A percentile compares a stretch with the other conserved stretches of the same genome.
These are phyloP conservation scores for Gallinago undulata DNA, from an alignment of 2,113 vertebrate species.

Conservation along the genomic window DNA sequence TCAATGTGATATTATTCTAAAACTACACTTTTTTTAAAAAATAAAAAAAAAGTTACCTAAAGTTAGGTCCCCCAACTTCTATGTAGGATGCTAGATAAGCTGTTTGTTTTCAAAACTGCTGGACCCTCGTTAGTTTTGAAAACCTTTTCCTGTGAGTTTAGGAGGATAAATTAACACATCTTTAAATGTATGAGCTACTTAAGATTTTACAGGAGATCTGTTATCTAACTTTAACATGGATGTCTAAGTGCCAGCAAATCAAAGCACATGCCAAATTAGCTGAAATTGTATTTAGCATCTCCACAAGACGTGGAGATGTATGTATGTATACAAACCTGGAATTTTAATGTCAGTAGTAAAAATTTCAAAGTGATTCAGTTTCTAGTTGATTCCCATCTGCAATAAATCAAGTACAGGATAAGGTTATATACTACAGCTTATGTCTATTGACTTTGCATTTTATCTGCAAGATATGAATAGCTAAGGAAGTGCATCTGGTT, in stretches of 20 bases:
- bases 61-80: background rate
- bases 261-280: conserved; percentile 40
- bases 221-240: conserved; percentile 11
- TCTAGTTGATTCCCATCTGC: conserved; percentile 84
- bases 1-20: background rate
- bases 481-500: conserved; percentile 72
- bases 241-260: conserved; percentile 12
- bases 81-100: background rate
- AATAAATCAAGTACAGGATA: conserved; percentile 85
- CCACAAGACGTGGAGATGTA: background rate
- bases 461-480: conserved; percentile 73
- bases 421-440: conserved; percentile 80
- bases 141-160: background rate
- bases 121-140: background rate
- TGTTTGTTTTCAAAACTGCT: background rate
- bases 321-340: conserved; percentile 63
- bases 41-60: background rate
- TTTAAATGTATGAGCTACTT: conserved; percentile 8
- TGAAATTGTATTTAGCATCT: conserved; percentile 60
- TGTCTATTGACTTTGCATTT: conserved; percentile 86
- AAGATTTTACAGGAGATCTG: conserved; percentile 20
- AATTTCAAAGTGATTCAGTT: conserved; percentile 79
- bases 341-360: conserved; percentile 81
- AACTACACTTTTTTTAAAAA: background rate
- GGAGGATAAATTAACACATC: conserved; percentile 13